phyloP scores from a whole-genome alignment of 2,888 invertebrate genomes.

The Oxycera nigricornis region DNA sequence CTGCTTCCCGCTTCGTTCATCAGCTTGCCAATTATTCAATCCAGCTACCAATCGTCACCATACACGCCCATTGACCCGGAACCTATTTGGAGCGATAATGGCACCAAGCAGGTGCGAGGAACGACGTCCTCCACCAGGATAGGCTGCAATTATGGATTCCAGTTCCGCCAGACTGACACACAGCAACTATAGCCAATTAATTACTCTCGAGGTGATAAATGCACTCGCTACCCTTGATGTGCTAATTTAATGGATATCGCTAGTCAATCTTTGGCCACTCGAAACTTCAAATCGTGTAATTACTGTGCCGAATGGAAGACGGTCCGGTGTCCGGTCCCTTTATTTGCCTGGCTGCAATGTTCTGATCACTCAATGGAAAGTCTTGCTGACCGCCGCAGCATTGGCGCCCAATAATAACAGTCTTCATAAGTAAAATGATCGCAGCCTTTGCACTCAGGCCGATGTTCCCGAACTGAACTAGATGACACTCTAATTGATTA shows the following conservation, averaged over 20 bases:
- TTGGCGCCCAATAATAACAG: constrained; percentile 40
- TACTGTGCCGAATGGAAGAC: constrained; percentile 26
- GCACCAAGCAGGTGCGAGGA: constrained; percentile 34
- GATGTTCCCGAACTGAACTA: constrained; percentile 23
- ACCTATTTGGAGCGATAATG: too few species aligned
- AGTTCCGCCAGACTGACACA: not conserved
- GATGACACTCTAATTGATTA: constrained; percentile 41
- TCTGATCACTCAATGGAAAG: constrained; percentile 3
- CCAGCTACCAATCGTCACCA: too few species aligned
- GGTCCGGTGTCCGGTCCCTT: not conserved
- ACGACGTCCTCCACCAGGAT: constrained; percentile 11
- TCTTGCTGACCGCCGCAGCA: not conserved
- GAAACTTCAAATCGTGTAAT: constrained; percentile 4
- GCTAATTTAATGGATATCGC: constrained; percentile 38
- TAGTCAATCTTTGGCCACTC: constrained; percentile 17
- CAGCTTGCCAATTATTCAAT: too few species aligned
- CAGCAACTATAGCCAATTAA: constrained; percentile 8
- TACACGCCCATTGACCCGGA: too few species aligned
- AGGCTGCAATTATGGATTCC: not conserved
- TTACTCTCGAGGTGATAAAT: constrained; percentile 38
- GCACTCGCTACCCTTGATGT: constrained; percentile 24
- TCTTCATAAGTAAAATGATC: not conserved
- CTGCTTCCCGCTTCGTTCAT: too few species aligned
- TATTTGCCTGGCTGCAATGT: not conserved
- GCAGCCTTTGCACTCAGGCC: not conserved